Conservation (phyloP, 30 jellyfish, hydroid and myxozoan genomes). For the Catostylus mosaicus region DNA sequence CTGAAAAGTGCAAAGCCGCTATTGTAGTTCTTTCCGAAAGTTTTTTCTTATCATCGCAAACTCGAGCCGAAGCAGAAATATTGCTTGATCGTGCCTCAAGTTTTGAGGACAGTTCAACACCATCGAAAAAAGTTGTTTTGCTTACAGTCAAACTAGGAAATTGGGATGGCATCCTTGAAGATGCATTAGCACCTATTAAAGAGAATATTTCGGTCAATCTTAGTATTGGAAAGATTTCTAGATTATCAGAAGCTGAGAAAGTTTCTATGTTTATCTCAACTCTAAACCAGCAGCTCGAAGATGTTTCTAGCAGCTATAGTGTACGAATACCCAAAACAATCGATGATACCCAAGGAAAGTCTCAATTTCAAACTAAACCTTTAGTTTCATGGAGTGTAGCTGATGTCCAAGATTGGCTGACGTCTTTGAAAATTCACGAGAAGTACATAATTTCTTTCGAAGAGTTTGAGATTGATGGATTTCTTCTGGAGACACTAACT, state of each 20-base stretch:
- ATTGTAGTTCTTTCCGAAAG: slow-evolving; percentile 43
- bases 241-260: slow-evolving; percentile 69
- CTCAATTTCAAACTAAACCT: slow-evolving; percentile 27
- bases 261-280: slow-evolving; percentile 52
- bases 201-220: slow-evolving; percentile 39
- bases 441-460: slow-evolving; percentile 56
- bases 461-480: slow-evolving; percentile 71
- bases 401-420: slow-evolving; percentile 67
- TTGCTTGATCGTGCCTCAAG: slow-evolving; percentile 6
- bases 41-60: slow-evolving; percentile 33
- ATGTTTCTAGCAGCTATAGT: slow-evolving; percentile 29
- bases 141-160: slow-evolving; percentile 8
- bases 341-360: background rate
- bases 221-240: slow-evolving; percentile 39
- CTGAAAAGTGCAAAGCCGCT: slow-evolving; percentile 70
- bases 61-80: slow-evolving; percentile 54
- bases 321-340: slow-evolving; percentile 30
- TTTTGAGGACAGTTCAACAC: background rate
- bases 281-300: slow-evolving; percentile 36
- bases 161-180: slow-evolving; percentile 20
- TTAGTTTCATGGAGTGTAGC: slow-evolving; percentile 48
- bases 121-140: background rate
- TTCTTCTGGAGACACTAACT: slow-evolving; percentile 33
- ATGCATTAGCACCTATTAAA: background rate
- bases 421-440: slow-evolving; percentile 49